Evolutionary conservation across 2,797 vertebrate species (phyloP), one percentile per base, ranked within the genome.

Genomic region (Syngnathus acus): DNA sequence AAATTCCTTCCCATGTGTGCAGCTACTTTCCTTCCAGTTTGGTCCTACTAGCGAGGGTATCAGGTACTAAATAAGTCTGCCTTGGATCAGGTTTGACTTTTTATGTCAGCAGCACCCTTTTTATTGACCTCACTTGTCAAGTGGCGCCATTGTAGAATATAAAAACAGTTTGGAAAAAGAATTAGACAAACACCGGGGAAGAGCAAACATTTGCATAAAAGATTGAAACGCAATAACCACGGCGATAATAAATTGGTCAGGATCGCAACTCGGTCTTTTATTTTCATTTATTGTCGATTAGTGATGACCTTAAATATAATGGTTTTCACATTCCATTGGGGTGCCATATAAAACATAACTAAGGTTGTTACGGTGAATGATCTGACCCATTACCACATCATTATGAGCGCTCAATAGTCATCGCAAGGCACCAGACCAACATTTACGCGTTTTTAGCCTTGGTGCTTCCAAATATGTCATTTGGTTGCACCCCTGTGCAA

Each of bases 41-140:
- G 61, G 72, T 66, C 66, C 65, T 73, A 67, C 70, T 55, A 48
- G 72, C 72, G 62, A 86, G 82, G 75, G 79, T 85, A 74, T 79
- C 72, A 78, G 75, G 71, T 75, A 83, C 74, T 77, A 68, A 80
- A 82, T 81, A 78, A 78, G 77, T 82, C 78, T 79, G 73, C 82
- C 78, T 87, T 85, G 79, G 81, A 82, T 75, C 62, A 1, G 50
- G 69, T 71, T 77, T 67, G 57, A 45, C 61, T 73, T 77, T 69
- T 87, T 84, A 80, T 78, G 75, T 83, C 78, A 83, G 78, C 72
- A 75, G 81, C 81, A 82, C 79, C 32, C 78, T 78, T 78, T 73
- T 83, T 66, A 79, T 67, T 81, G 79, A 83, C 82, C 76, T 74
- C 63, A 71, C 64, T 75, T 85, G 78, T 81, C 81, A 75, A 70